Evolutionary conservation across 2,113 vertebrate genomes (phyloP).

Genomic region (Raja brachyura): DNA sequence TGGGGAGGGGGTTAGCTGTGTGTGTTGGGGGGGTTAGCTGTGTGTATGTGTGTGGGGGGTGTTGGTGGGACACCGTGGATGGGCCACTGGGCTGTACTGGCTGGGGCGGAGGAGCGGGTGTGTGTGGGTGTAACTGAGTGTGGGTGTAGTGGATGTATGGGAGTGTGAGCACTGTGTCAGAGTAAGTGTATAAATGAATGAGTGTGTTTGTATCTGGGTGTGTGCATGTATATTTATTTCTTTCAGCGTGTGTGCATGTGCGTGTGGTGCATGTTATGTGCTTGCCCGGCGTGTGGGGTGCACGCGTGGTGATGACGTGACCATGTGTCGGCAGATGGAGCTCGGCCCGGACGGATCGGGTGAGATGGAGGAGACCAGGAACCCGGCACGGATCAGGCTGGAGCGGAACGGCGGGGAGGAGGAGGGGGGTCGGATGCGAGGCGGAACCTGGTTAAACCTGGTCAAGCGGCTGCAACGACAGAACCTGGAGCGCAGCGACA

Average conservation of each 20-base stretch:
- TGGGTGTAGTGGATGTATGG: too few species aligned
- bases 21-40: too few species aligned
- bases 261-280: neutral
- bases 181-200: neutral
- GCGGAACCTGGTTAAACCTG: conserved; percentile 66
- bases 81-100: too few species aligned
- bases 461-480: conserved; percentile 73
- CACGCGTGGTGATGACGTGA: neutral
- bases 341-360: too few species aligned
- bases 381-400: neutral
- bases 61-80: too few species aligned
- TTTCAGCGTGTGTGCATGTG: neutral
- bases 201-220: neutral
- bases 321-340: neutral
- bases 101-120: neutral
- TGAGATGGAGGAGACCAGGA: neutral
- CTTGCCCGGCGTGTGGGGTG: neutral
- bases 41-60: too few species aligned
- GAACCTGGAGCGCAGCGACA: conserved; percentile 62
- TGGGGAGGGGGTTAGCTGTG: too few species aligned
- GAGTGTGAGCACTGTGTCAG: neutral
- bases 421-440: conserved; percentile 65
- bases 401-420: conserved; percentile 45
- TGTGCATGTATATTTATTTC: neutral
- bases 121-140: neutral